Conservation (phyloP, 2,888 invertebrate genomes). For the Cetonia aurata region DNA sequence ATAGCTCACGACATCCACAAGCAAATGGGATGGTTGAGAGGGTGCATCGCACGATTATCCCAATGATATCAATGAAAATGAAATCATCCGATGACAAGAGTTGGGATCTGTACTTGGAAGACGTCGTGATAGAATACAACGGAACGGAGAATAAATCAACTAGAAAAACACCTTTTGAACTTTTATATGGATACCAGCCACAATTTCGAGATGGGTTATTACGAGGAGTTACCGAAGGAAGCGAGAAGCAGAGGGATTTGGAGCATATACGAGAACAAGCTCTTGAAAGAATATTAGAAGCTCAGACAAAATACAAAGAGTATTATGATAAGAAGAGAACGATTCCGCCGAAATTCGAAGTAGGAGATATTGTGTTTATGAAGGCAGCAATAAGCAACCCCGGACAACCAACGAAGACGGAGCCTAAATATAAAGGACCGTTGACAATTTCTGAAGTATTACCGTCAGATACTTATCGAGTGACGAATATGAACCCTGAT, state of each 20-base stretch:
- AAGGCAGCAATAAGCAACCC: not conserved
- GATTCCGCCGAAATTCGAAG: too few species aligned
- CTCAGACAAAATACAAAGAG: too few species aligned
- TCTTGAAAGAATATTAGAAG: too few species aligned
- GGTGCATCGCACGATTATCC: too few species aligned
- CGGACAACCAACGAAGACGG: not conserved
- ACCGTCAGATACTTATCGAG: not conserved
- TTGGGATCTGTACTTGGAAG: not conserved
- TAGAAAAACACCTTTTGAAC: not conserved
- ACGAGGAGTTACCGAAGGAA: too few species aligned
- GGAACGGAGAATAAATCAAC: not conserved
- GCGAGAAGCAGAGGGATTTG: too few species aligned
- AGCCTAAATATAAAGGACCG: not conserved
- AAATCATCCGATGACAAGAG: not conserved
- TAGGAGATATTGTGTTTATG: constrained; percentile 10
- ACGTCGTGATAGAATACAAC: not conserved
- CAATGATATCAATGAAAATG: too few species aligned
- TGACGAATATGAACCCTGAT: not conserved
- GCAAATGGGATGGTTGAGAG: not conserved
- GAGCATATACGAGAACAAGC: too few species aligned
- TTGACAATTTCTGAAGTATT: not conserved
- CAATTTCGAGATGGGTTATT: too few species aligned
- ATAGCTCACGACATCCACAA: not conserved
- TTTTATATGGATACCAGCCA: not conserved
- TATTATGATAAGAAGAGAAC: too few species aligned